Percentiles rank a stretch among this genome's conserved stretches.
These are phyloP conservation scores for Protosalanx chinensis DNA, from an alignment of 2,797 vertebrate genomes.

Conservation along the genomic window DNA sequence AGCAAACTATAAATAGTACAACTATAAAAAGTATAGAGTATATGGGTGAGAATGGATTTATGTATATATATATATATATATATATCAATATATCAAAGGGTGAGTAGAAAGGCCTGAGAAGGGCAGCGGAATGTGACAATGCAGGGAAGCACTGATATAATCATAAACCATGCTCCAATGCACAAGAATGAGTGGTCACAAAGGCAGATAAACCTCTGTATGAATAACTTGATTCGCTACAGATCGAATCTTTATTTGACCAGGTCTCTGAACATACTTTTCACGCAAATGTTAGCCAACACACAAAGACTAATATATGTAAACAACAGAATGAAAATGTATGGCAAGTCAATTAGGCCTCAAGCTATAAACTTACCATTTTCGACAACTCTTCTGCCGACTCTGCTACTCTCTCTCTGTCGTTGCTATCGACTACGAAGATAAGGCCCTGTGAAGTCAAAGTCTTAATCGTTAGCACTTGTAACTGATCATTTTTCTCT, in stretches of 20 bases:
- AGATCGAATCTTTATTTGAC: background rate
- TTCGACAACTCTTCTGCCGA: slow-evolving; percentile 80
- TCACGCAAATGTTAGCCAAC: background rate
- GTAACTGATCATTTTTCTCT: background rate
- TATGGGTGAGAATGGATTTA: too few species aligned
- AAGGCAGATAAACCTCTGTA: background rate
- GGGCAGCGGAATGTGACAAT: background rate
- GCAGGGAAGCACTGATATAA: background rate
- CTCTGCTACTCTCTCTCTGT: slow-evolving; percentile 80
- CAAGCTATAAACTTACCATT: slow-evolving; percentile 71
- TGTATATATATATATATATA: too few species aligned
- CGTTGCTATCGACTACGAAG: slow-evolving; percentile 89
- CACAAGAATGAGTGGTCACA: background rate
- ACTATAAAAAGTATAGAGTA: background rate
- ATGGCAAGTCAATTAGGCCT: background rate
- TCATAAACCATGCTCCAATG: slow-evolving; percentile 5
- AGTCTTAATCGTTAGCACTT: slow-evolving; percentile 4
- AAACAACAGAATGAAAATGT: background rate
- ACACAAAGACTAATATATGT: background rate
- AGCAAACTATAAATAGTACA: too few species aligned
- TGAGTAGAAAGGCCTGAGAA: background rate
- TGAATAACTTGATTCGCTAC: slow-evolving; percentile 6
- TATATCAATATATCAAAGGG: background rate
- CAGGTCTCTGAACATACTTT: background rate
- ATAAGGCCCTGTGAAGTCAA: slow-evolving; percentile 76